Conservation (phyloP, 2,113 vertebrate species). For the Myocastor coypus region DNA sequence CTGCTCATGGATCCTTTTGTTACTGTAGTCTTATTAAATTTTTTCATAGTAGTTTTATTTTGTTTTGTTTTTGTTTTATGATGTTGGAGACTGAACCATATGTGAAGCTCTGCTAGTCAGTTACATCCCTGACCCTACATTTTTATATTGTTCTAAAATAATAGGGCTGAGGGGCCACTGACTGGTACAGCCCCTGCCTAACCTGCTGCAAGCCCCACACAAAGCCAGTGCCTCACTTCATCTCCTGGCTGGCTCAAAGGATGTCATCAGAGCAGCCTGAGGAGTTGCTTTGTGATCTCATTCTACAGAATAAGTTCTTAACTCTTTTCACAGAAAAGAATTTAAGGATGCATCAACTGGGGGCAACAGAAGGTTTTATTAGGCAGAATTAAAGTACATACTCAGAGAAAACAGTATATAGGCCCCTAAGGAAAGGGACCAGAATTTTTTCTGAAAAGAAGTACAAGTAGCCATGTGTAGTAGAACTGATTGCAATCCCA, state of each 20-base stretch:
- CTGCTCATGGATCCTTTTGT: background rate
- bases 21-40: background rate
- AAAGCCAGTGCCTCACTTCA: background rate
- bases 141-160: background rate
- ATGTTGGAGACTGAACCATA: background rate
- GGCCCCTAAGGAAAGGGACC: background rate
- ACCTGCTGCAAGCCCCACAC: background rate
- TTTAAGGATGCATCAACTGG: background rate
- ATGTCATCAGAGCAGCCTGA: background rate
- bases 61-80: background rate
- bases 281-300: background rate
- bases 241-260: background rate
- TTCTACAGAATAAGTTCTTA: background rate
- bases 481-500: background rate
- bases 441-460: background rate
- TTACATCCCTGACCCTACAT: background rate
- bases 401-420: background rate
- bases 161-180: background rate
- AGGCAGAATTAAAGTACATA: background rate
- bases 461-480: background rate
- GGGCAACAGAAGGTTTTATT: background rate
- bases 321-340: background rate
- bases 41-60: background rate
- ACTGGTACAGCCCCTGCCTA: background rate
- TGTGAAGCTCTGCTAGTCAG: background rate